Evolutionary conservation across 2,888 invertebrate genomes (phyloP), one percentile per base, ranked within the genome.

Genomic region (Bembecia ichneumoniformis): DNA sequence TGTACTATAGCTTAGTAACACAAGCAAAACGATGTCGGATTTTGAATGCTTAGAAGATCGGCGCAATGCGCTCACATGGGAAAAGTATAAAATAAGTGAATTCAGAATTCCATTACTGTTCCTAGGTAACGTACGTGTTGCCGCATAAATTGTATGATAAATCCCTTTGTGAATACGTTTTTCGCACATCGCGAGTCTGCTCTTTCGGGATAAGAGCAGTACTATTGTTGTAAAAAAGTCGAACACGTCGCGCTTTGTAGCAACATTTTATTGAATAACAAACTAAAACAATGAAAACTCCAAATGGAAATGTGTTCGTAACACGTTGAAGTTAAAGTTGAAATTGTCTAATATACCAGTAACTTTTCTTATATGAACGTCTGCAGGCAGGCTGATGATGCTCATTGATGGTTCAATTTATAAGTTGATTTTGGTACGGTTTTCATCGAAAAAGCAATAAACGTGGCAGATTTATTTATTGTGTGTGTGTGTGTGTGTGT

Each of bases 61-160:
- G 28, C 28, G 40, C 40, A 40, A 7, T 14, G 40, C 40, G 40
- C 5, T 36, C 40, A 40, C 40, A 14, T 13, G 40, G 40, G 40
- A 28, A 28, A 20, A 20, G 20, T 40, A 40, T 40, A 40, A 13
- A 40, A 40, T 40, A 40, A 13, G 14, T 40, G 14, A 13, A 55
- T 56, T 62, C 55, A 54, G 55, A 59, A 73, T 76, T 74, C 73
- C 60, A 64, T 64, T 60, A 54, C 50, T 60, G 63, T 62, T 56
- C 60, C 55, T 52, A 46, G 56, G 55, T 51, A 56, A 53, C 56
- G 66, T 57, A 64, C 79, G 76, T 78, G 80, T 66, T 66, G 54
- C 57, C 63, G 82, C 81, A 82, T 82, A 77, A 74, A 79, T 79
- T 75, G 69, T 15, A 10, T 35, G 59, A 70, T 71, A 68, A 72